A percentile compares a stretch with the other conserved stretches of the same genome.
Conservation (phyloP, 2,888 invertebrate species). For the Drosophila yooni region DNA sequence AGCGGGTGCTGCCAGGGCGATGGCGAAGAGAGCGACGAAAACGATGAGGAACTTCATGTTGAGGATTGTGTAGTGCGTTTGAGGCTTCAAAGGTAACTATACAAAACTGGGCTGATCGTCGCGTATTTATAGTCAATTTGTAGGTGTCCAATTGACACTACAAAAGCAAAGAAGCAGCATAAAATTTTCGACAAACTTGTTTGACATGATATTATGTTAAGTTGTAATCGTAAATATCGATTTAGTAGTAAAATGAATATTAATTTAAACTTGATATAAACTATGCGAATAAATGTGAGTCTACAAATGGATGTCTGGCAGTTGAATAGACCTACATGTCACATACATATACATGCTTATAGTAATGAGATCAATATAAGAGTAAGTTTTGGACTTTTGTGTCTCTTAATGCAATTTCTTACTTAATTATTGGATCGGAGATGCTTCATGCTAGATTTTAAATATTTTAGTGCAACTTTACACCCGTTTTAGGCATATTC, state of each 20-base stretch:
- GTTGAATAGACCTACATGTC: neutral
- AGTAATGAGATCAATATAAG: no score
- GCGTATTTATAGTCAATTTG: constrained; percentile 39
- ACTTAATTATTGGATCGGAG: no score
- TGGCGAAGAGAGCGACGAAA: constrained; percentile 76
- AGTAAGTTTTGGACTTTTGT: no score
- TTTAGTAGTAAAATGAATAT: constrained; percentile 36
- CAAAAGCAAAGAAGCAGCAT: neutral
- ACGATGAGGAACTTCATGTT: constrained; percentile 78
- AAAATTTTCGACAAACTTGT: no score
- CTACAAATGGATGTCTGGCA: constrained; percentile 12
- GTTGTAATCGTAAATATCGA: constrained; percentile 14
- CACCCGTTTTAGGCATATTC: no score
- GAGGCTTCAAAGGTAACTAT: constrained; percentile 57
- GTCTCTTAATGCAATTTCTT: no score
- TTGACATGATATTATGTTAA: no score
- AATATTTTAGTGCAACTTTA: no score
- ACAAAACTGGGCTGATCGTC: constrained; percentile 16
- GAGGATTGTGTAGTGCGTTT: constrained; percentile 38
- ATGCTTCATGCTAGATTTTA: no score
- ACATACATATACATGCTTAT: neutral
- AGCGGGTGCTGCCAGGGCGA: constrained; percentile 67
- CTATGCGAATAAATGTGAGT: constrained; percentile 2
- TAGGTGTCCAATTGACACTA: constrained; percentile 23
- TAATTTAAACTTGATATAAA: constrained; percentile 41